A percentile compares a stretch with the other conserved stretches of the same genome.
Conservation (phyloP, 2,113 vertebrate species). For the Pteropus alecto region DNA sequence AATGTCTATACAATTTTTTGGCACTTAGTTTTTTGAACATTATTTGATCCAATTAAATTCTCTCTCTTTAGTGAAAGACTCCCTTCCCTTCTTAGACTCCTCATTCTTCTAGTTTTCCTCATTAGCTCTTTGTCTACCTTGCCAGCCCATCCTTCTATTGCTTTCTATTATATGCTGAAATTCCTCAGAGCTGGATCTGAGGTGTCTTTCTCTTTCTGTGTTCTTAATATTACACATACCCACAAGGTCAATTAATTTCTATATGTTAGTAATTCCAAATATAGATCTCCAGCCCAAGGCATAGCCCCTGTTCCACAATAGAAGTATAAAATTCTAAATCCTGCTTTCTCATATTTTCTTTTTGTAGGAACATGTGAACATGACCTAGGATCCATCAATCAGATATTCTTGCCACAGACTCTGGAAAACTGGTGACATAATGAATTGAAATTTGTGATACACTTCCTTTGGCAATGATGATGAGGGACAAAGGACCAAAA, state of each 20-base stretch:
- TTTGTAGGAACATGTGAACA: not conserved
- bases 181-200: not conserved
- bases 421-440: not conserved
- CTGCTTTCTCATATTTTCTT: not conserved
- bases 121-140: not conserved
- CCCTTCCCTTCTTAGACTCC: not conserved
- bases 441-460: not conserved
- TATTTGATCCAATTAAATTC: not conserved
- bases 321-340: not conserved
- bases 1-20: not conserved
- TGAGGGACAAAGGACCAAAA: not conserved
- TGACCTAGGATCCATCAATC: not conserved
- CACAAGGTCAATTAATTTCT: not conserved
- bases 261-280: not conserved
- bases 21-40: not conserved
- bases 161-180: not conserved
- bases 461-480: not conserved
- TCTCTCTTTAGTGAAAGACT: not conserved
- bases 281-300: not conserved
- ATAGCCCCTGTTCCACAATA: not conserved
- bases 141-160: not conserved
- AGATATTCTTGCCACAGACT: not conserved
- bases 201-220: not conserved
- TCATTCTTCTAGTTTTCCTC: not conserved
- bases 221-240: not conserved